These are phyloP conservation scores for Sicus ferrugineus DNA, from an alignment of 2,888 invertebrate species.

Conservation along the genomic window DNA sequence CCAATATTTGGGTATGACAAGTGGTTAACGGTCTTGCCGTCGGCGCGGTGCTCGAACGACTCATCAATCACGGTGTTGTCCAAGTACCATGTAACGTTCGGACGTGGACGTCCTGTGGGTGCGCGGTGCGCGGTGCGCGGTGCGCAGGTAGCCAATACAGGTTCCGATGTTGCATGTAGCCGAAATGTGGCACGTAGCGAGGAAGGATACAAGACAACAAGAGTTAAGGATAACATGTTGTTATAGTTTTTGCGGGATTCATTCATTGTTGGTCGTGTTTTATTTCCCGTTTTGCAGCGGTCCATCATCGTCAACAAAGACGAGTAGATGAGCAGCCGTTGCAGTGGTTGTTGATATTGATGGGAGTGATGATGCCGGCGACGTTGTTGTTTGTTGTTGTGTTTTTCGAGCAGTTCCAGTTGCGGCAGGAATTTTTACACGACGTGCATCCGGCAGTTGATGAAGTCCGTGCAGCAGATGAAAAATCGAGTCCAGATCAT, in stretches of 20 bases:
- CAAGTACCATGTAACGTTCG: constrained; percentile 84
- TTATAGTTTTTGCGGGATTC: background rate
- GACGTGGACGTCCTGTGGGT: constrained; percentile 75
- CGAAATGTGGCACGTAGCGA: background rate
- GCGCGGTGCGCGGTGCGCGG: constrained; percentile 16
- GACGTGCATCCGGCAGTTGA: constrained; percentile 30
- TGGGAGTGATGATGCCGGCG: too few relatives aligned
- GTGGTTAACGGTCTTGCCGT: constrained; percentile 80
- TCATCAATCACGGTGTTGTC: constrained; percentile 86
- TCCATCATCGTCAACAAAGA: constrained; percentile 45
- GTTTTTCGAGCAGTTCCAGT: constrained; percentile 27
- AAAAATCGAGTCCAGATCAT: constrained; percentile 11
- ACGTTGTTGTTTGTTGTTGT: constrained; percentile 37
- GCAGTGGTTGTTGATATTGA: constrained; percentile 34
- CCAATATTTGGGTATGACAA: constrained; percentile 82
- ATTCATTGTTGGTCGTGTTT: constrained; percentile 14
- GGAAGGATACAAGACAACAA: constrained; percentile 14
- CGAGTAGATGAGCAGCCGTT: constrained; percentile 43
- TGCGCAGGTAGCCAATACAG: background rate
- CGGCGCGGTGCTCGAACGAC: constrained; percentile 75
- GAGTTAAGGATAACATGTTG: constrained; percentile 14
- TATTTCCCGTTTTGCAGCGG: constrained; percentile 39
- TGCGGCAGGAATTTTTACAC: constrained; percentile 5
- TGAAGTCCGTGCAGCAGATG: constrained; percentile 5
- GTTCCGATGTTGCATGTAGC: background rate